These are phyloP conservation scores for Abramis brama DNA, from an alignment of 2,113 vertebrate species.

Conservation along the genomic window DNA sequence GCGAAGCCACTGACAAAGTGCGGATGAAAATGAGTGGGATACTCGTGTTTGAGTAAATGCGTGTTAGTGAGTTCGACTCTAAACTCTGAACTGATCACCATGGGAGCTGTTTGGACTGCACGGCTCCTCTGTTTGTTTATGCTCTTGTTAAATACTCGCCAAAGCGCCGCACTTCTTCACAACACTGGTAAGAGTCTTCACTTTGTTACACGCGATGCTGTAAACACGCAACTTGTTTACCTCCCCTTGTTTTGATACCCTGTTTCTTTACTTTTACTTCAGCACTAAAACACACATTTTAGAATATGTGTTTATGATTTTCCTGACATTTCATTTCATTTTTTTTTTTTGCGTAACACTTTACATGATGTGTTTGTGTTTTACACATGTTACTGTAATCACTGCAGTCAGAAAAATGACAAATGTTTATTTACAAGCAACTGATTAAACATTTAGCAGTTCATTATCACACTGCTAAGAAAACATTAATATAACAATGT, in stretches of 20 bases:
- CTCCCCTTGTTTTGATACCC: not conserved
- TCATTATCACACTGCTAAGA: not conserved
- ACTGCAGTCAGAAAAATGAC: not conserved
- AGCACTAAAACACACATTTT: not conserved
- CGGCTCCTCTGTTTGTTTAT: constrained; percentile 80
- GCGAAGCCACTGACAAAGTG: constrained; percentile 74
- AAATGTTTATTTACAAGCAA: not conserved
- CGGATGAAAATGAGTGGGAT: constrained; percentile 80
- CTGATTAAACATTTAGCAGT: not conserved
- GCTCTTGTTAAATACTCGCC: constrained; percentile 80
- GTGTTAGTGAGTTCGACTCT: constrained; percentile 74
- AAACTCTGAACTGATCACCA: constrained; percentile 77
- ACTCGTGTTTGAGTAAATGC: constrained; percentile 70
- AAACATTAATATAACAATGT: not conserved
- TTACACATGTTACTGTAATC: not conserved
- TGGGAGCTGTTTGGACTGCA: constrained; percentile 78
- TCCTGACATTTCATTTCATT: not conserved
- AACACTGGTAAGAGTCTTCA: constrained; percentile 74
- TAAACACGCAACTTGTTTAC: constrained; percentile 29
- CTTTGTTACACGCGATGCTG: constrained; percentile 32
- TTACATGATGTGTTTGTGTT: not conserved
- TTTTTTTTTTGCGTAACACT: not conserved
- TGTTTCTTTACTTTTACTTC: not conserved
- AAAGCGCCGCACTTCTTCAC: constrained; percentile 74
- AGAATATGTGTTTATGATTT: not conserved